Evolutionary conservation across 2,113 vertebrate species (phyloP).

Genomic region (Pycnonotus jocosus): DNA sequence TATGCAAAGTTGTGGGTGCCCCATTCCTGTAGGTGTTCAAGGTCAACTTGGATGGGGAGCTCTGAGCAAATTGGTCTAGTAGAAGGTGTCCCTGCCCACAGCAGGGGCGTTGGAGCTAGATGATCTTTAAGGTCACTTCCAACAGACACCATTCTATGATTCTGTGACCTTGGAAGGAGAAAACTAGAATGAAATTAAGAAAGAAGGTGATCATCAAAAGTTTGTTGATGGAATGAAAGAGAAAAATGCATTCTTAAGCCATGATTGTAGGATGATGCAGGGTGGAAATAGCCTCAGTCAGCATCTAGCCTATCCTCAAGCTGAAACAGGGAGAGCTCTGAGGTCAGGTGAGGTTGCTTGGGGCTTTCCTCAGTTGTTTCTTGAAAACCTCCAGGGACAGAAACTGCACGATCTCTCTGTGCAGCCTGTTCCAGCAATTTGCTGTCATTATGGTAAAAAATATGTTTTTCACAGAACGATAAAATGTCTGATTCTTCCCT

Average conservation of each 20-base stretch:
- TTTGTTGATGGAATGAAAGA: background rate
- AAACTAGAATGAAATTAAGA: background rate
- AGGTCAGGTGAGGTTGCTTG: background rate
- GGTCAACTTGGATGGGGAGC: background rate
- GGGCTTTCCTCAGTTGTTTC: background rate
- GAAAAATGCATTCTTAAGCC: background rate
- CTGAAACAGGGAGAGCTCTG: background rate
- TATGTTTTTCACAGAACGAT: background rate
- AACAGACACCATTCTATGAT: background rate
- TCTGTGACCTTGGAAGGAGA: background rate
- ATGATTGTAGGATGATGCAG: background rate
- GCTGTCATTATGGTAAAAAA: background rate
- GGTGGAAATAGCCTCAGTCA: background rate
- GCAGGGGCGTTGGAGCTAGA: background rate
- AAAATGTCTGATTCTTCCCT: background rate
- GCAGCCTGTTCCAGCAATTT: background rate
- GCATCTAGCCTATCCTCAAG: background rate
- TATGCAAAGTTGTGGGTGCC: background rate
- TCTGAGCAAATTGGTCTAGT: background rate
- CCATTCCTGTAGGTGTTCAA: background rate
- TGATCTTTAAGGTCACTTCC: background rate
- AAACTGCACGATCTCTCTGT: background rate
- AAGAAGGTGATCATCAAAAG: background rate
- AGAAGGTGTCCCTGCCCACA: background rate
- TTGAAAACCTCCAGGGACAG: background rate